phyloP scores from a whole-genome alignment of 1,140 invertebrate species.

The Zaprionus kolodkinae region DNA sequence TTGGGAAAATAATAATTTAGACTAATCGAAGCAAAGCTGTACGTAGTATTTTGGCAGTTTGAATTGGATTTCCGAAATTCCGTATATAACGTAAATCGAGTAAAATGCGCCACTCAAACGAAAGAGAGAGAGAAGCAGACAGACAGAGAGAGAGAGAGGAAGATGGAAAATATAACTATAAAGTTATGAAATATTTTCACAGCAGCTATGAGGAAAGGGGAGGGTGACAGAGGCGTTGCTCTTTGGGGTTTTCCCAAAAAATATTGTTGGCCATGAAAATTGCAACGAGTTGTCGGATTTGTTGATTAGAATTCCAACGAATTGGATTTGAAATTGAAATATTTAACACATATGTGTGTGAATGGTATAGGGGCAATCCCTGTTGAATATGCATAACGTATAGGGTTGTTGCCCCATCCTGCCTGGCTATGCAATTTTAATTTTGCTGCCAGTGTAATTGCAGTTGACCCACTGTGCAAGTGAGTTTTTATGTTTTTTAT shows the following conservation, averaged over 20 bases:
- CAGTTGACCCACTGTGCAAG: conserved; percentile 15
- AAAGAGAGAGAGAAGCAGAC: neutral
- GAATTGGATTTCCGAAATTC: neutral
- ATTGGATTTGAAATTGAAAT: conserved; percentile 80
- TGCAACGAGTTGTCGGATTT: conserved; percentile 70
- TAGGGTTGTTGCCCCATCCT: too few relatives aligned
- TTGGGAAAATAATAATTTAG: neutral
- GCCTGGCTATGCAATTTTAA: conserved; percentile 18
- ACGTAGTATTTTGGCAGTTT: neutral
- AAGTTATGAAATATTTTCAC: conserved; percentile 69
- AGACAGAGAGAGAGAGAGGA: neutral
- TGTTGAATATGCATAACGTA: conserved; percentile 2
- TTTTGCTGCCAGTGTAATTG: conserved; percentile 17
- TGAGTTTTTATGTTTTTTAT: neutral
- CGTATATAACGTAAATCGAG: neutral
- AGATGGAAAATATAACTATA: conserved; percentile 19
- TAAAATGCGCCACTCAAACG: conserved; percentile 20
- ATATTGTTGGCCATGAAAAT: conserved; percentile 66
- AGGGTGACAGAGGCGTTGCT: neutral
- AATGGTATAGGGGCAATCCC: neutral
- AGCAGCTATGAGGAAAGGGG: neutral
- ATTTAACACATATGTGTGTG: conserved; percentile 68
- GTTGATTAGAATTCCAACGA: conserved; percentile 76
- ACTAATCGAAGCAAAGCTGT: neutral
- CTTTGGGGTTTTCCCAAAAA: conserved; percentile 54